Base-by-base conservation (phyloP, 2,888 invertebrate genomes). In the Erebia epiphron region DNA sequence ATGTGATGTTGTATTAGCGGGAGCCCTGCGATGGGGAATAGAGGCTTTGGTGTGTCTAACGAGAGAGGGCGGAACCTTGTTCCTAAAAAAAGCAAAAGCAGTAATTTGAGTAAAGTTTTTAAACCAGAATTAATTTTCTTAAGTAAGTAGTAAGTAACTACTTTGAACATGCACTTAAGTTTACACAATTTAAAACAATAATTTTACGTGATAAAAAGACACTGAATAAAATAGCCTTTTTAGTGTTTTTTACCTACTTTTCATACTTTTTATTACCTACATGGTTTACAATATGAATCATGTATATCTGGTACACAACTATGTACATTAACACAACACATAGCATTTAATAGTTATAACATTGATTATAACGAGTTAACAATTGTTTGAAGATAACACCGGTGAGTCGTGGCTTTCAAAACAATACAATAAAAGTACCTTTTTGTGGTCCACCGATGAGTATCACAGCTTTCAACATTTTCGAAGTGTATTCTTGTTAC, bases 1-100 rank as follows among this genome's bases (percentile, higher is more conserved):
- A 99, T 98, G 83, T 99, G 98, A 85, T 99, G 99, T 84, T 99
- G 98, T 73, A 99, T 98, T 74, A 99, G 95, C 0, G 99, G 99
- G 56, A 98, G 92, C 0, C 99, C 99, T 66, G 99, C 99, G 14
- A 99, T 97, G 0, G 99, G 99, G 88, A 99, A 99, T 16, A 99
- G 87, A 0, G 99, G 99, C 87, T 99, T 99, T 0, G 99, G 99
- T n/a, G 97, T 96, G 85, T 99, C 99, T 72, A 99, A 91, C 0
- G 99, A 99, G 3, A 99, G 93, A 0, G 99, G 99, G 0, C 99
- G 96, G 89, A 99, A 99, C 68, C 99, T 95, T 10, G 99, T 99
- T 1, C 99, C 99, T 99, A 86, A 54, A 83, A 82, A 26, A 58
- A 10, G 7, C 10, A 54, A 54, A 2, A 18, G 11, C 10, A 54